Percentiles rank a stretch among this genome's conserved stretches.
Evolutionary conservation across 2,113 vertebrate species (phyloP).

Genomic region (Pachypanchax playfairii): DNA sequence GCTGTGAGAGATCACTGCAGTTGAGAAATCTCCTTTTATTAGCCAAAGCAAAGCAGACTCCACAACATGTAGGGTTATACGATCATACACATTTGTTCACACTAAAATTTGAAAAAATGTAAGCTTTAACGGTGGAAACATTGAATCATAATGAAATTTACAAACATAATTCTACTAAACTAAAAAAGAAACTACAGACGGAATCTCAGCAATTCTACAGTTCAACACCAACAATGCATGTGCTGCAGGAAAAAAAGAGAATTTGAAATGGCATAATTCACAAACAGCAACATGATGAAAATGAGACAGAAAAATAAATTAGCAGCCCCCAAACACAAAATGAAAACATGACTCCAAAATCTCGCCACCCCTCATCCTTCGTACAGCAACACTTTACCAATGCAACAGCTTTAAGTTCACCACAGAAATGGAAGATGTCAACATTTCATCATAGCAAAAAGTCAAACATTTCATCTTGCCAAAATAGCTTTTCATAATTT

Average conservation of each 20-base stretch:
- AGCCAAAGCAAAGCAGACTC: conserved; percentile 85
- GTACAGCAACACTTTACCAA: conserved; percentile 29
- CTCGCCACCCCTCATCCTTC: conserved; percentile 35
- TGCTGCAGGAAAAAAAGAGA: conserved; percentile 13
- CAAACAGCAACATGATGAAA: conserved; percentile 60
- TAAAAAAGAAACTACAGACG: conserved; percentile 59
- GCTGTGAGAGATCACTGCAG: conserved; percentile 53
- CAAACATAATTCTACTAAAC: conserved; percentile 64
- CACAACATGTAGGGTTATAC: conserved; percentile 55
- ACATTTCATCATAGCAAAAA: conserved; percentile 29
- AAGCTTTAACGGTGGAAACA: conserved; percentile 59
- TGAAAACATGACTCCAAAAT: conserved; percentile 40
- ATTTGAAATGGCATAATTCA: conserved; percentile 25
- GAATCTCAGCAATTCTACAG: conserved; percentile 41
- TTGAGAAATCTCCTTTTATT: conserved; percentile 89
- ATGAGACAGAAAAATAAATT: conserved; percentile 37
- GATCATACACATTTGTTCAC: conserved; percentile 79
- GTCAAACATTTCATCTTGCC: conserved; percentile 29
- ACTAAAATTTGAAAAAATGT: conserved; percentile 77
- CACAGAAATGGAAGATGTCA: conserved; percentile 19
- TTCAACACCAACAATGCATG: conserved; percentile 44
- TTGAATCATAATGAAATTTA: conserved; percentile 62
- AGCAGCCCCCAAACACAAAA: conserved; percentile 44
- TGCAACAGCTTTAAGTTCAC: conserved; percentile 33
- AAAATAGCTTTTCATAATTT: conserved; percentile 22